phyloP scores from a whole-genome alignment of 2,797 vertebrate genomes.

The Galagoides demidoff region DNA sequence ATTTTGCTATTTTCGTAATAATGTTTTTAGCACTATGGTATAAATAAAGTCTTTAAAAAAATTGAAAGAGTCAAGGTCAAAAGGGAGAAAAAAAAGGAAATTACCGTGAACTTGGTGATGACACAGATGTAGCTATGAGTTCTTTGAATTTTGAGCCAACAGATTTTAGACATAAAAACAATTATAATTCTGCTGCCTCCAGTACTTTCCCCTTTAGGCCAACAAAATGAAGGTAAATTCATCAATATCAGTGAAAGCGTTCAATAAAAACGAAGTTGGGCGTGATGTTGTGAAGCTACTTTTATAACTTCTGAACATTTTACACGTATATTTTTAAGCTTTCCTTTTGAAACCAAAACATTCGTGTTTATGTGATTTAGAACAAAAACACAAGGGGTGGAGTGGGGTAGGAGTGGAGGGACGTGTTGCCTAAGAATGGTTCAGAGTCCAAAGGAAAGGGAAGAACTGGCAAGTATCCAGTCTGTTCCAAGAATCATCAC shows the following conservation, averaged over 20 bases:
- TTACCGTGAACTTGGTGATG: neutral
- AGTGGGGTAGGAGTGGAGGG: too few relatives aligned
- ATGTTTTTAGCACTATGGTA: constrained; percentile 1
- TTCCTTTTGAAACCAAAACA: constrained; percentile 41
- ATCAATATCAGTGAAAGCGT: neutral
- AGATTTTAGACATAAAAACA: neutral
- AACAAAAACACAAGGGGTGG: neutral
- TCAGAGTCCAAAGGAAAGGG: constrained; percentile 32
- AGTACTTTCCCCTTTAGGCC: neutral
- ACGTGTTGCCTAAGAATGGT: neutral
- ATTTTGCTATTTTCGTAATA: constrained; percentile 29
- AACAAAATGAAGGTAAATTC: neutral
- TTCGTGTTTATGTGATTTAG: neutral
- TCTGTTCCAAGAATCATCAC: neutral
- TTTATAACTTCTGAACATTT: constrained; percentile 36
- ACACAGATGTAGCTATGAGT: neutral
- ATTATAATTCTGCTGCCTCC: neutral
- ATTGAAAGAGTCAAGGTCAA: neutral
- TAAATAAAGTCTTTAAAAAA: neutral
- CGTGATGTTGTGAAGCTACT: neutral
- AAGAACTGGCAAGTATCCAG: neutral
- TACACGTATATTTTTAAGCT: neutral
- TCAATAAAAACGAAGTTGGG: neutral
- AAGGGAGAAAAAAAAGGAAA: neutral
- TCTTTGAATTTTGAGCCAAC: constrained; percentile 22